These are phyloP conservation scores for Coelogynopora nodosa DNA, from an alignment of 2,888 invertebrate species.

Conservation along the genomic window DNA sequence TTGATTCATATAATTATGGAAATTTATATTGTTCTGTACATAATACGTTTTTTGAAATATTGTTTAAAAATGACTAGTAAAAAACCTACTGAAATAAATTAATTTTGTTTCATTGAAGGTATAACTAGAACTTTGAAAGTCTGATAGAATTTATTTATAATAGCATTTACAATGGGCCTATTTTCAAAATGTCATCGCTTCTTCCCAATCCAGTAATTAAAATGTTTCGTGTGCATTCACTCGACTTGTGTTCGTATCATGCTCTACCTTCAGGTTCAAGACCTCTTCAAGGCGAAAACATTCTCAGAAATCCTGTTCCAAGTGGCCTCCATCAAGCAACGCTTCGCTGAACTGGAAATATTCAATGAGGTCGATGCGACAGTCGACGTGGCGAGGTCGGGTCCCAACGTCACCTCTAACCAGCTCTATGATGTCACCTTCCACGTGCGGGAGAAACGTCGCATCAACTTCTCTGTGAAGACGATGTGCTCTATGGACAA, in stretches of 20 bases:
- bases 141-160: no score
- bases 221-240: no score
- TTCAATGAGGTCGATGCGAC: not conserved
- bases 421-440: not conserved
- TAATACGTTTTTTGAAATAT: not conserved
- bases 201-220: no score
- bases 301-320: not conserved
- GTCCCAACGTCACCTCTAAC: not conserved
- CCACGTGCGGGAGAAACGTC: not conserved
- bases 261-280: not conserved
- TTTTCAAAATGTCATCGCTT: no score
- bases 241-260: no score
- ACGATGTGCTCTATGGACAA: not conserved
- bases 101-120: no score
- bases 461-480: not conserved
- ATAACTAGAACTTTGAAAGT: no score
- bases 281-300: not conserved
- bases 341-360: slow-evolving; percentile 36
- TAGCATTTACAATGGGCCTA: no score
- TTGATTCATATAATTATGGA: no score
- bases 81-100: no score
- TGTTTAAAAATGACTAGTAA: not conserved
- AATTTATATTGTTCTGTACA: not conserved
- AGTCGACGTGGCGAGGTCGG: not conserved
- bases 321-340: not conserved